These are phyloP conservation scores for Aricia artaxerxes DNA, from an alignment of 2,888 invertebrate genomes.

Conservation along the genomic window DNA sequence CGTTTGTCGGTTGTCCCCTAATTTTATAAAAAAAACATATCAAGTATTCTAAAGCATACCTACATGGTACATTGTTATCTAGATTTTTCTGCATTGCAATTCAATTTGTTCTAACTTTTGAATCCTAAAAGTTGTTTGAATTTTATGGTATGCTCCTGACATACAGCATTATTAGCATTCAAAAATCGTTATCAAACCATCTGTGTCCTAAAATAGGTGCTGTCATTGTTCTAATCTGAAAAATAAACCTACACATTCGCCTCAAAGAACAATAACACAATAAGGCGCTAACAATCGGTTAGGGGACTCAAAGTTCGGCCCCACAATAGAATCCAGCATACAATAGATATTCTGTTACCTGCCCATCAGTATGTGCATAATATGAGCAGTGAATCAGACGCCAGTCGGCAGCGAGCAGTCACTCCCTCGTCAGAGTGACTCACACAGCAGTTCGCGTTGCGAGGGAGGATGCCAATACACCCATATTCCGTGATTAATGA, in stretches of 20 bases:
- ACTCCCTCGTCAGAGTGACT: constrained; percentile 51
- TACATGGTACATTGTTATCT: neutral
- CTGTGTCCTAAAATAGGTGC: constrained; percentile 52
- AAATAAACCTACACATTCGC: constrained; percentile 56
- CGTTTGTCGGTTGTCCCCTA: too few species aligned
- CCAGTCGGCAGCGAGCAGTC: constrained; percentile 49
- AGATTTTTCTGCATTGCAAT: neutral
- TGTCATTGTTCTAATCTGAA: constrained; percentile 65
- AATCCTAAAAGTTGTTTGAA: neutral
- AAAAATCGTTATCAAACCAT: constrained; percentile 36
- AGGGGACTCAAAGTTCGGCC: constrained; percentile 69
- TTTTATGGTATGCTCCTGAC: neutral
- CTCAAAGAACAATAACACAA: constrained; percentile 63
- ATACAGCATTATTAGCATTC: constrained; percentile 21
- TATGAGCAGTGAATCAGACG: constrained; percentile 60
- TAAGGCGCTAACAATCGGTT: constrained; percentile 72
- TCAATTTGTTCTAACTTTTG: neutral
- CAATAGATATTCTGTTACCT: constrained; percentile 76
- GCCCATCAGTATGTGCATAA: constrained; percentile 76
- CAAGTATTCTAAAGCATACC: too few species aligned
- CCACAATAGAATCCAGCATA: constrained; percentile 74
- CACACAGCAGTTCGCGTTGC: constrained; percentile 42
- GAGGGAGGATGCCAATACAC: constrained; percentile 55
- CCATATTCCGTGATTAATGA: constrained; percentile 60
- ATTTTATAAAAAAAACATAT: too few species aligned